Base-by-base conservation (phyloP, 2,797 vertebrate species). In the Luscinia megarhynchos region DNA sequence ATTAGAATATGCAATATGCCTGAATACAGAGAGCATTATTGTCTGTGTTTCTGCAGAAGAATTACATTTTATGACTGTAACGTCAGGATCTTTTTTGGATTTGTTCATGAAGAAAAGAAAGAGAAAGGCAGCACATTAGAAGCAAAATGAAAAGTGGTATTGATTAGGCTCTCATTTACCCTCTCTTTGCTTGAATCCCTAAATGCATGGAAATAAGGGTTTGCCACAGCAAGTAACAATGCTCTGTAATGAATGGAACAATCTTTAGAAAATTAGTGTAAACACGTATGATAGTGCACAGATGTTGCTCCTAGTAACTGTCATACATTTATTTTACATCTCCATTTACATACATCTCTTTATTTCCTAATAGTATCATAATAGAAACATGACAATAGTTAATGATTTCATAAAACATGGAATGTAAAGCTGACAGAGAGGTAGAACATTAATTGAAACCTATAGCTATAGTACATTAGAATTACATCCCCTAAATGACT, bases 71-170 rank as follows among this genome's bases (percentile, higher is more conserved):
- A 99, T 98, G 98, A 98, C 98, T 98, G 97, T 98, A 99, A 99
- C 97, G 94, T 98, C 98, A 98, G 98, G 98, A 98, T 99, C 98
- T 98, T 98, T 98, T 98, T 98, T 98, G 98, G 98, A 99, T 98
- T 98, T 98, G 97, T 98, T 98, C 98, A 94, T 81, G 97, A 98
- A 97, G 96, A 97, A 98, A 98, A 98, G 92, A 98, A 98, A 98
- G 97, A 97, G 97, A 98, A 98, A 98, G 97, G 97, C 98, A 98
- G 98, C 98, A 98, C 99, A 99, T 99, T 99, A 99, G 98, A 98
- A 98, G 97, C 97, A 97, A 99, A 99, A 99, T 99, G 99, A 99
- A 99, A 99, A 99, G 99, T 99, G 98, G 98, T 99, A 99, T 99
- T 99, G 99, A 99, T 99, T 99, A 99, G 98, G 98, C 98, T 98